Percentiles rank a stretch among this genome's conserved stretches.
phyloP scores from a whole-genome alignment of 2,113 vertebrate genomes.

The Meles meles region DNA sequence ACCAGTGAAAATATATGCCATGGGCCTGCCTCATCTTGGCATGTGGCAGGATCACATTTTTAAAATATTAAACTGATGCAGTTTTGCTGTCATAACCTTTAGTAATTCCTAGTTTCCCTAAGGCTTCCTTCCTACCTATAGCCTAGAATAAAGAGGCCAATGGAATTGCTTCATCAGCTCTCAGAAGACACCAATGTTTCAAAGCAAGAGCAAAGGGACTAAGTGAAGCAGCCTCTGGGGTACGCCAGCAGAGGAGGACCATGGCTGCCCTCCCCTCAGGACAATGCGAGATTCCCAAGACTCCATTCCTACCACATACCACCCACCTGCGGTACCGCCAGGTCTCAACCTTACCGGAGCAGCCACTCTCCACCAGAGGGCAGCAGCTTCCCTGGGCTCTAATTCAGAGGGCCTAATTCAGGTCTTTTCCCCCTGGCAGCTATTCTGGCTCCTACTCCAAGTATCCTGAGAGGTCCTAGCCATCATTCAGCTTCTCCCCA shows the following conservation, averaged over 20 bases:
- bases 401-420: slow-evolving; percentile 73
- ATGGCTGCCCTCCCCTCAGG: slow-evolving; percentile 74
- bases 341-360: slow-evolving; percentile 78
- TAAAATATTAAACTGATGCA: neutral
- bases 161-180: neutral
- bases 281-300: slow-evolving; percentile 75
- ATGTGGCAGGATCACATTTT: neutral
- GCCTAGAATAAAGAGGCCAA: neutral
- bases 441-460: slow-evolving; percentile 72
- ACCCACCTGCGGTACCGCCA: slow-evolving; percentile 72
- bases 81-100: neutral
- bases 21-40: neutral
- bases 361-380: slow-evolving; percentile 76
- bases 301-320: slow-evolving; percentile 71
- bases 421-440: slow-evolving; percentile 76
- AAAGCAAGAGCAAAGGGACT: neutral
- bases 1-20: neutral
- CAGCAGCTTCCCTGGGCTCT: slow-evolving; percentile 65
- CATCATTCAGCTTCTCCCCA: slow-evolving; percentile 81
- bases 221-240: slow-evolving; percentile 69
- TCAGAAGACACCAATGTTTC: neutral
- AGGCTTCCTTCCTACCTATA: neutral
- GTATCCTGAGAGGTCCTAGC: slow-evolving; percentile 78
- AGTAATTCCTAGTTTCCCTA: neutral
- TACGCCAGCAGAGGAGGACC: slow-evolving; percentile 58